These are phyloP conservation scores for Mesodorylaimus sp. DNA, from an alignment of 2,888 invertebrate genomes.

Conservation along the genomic window DNA sequence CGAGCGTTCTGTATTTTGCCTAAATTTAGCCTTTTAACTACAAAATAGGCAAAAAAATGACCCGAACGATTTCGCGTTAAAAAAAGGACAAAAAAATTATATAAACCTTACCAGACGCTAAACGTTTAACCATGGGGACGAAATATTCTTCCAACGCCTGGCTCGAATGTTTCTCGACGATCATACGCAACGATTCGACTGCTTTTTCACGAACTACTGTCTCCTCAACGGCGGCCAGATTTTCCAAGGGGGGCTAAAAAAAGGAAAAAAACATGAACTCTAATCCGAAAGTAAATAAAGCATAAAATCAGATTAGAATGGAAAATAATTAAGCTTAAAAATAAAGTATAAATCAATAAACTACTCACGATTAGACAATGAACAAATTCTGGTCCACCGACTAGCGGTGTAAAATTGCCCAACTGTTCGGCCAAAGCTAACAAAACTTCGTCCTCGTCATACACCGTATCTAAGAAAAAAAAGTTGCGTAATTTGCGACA, in stretches of 20 bases:
- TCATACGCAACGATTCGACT: slow-evolving; percentile 66
- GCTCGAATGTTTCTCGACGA: slow-evolving; percentile 80
- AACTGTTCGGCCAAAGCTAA: slow-evolving; percentile 92
- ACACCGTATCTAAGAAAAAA: slow-evolving; percentile 60
- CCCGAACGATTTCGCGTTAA: too few species aligned
- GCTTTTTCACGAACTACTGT: slow-evolving; percentile 99
- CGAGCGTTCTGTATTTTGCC: too few species aligned
- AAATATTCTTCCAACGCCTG: slow-evolving; percentile 83
- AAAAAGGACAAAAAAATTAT: too few species aligned
- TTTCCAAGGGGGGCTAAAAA: slow-evolving; percentile 65
- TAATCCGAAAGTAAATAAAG: too few species aligned
- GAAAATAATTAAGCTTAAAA: not conserved
- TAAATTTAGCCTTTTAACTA: too few species aligned
- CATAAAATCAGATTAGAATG: too few species aligned
- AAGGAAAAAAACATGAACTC: too few species aligned
- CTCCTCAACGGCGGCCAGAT: slow-evolving; percentile 91
- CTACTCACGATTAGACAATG: slow-evolving; percentile 46
- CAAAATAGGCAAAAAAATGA: too few species aligned
- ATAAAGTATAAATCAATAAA: slow-evolving; percentile 1
- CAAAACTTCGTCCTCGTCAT: slow-evolving; percentile 97
- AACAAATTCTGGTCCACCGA: slow-evolving; percentile 89
- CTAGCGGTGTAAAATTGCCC: slow-evolving; percentile 79
- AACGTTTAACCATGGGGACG: slow-evolving; percentile 75
- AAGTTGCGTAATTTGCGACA: too few species aligned
- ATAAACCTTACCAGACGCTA: slow-evolving; percentile 32